A percentile compares a stretch with the other conserved stretches of the same genome.
Conservation (phyloP, 2,113 vertebrate genomes). For the Neodontobutis hainanensis region DNA sequence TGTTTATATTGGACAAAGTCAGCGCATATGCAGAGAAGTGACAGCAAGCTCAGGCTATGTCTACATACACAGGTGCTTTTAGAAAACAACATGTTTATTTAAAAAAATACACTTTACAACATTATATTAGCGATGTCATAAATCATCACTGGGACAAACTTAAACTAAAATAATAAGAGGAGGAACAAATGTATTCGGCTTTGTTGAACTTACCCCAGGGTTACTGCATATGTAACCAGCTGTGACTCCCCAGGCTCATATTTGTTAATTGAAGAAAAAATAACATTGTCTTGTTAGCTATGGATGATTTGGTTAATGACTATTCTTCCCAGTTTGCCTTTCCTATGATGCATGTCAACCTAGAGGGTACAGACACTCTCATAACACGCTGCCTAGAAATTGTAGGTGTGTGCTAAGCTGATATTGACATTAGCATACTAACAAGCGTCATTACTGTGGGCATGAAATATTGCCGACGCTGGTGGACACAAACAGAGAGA, state of each 20-base stretch:
- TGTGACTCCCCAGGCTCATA: slow-evolving; percentile 40
- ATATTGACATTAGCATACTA: slow-evolving; percentile 85
- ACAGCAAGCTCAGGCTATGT: no score
- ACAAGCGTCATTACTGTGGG: slow-evolving; percentile 69
- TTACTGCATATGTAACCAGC: slow-evolving; percentile 45
- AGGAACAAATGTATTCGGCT: slow-evolving; percentile 16
- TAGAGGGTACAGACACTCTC: slow-evolving; percentile 46
- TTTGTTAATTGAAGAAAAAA: slow-evolving; percentile 42
- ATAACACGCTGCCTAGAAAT: slow-evolving; percentile 54
- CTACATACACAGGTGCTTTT: no score
- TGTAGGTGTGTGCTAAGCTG: slow-evolving; percentile 70
- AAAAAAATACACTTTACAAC: no score
- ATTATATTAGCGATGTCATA: not conserved
- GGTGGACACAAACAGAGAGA: slow-evolving; percentile 70
- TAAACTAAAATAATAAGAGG: slow-evolving; percentile 30
- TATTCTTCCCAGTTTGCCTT: slow-evolving; percentile 42
- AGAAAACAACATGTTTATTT: no score
- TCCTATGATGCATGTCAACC: slow-evolving; percentile 56
- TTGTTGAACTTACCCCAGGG: slow-evolving; percentile 30
- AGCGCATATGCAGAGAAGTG: no score
- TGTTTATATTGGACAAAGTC: no score
- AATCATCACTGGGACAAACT: not conserved
- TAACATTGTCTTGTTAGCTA: slow-evolving; percentile 45
- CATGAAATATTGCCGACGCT: slow-evolving; percentile 69
- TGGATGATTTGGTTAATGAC: slow-evolving; percentile 72